A percentile compares a stretch with the other conserved stretches of the same genome.
phyloP scores from a whole-genome alignment of 2,113 vertebrate genomes.

The Ptilonorhynchus violaceus region DNA sequence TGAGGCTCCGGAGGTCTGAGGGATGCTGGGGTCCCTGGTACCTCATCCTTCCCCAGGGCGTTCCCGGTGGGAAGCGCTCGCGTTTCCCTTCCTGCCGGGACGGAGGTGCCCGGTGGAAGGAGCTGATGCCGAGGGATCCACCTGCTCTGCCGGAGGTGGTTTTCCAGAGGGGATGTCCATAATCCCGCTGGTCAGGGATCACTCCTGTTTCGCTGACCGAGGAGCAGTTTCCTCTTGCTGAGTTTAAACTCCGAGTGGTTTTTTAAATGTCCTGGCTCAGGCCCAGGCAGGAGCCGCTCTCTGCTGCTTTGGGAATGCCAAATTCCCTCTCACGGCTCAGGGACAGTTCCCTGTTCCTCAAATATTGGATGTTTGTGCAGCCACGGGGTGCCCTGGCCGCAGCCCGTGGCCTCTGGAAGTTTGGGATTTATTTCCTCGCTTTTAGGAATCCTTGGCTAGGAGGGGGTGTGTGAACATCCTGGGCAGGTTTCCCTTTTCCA shows the following conservation, averaged over 20 bases:
- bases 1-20: background rate
- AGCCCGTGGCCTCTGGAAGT: accelerated
- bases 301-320: accelerated
- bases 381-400: accelerated
- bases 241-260: background rate
- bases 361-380: accelerated
- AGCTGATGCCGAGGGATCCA: accelerated
- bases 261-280: background rate
- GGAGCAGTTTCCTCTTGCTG: background rate
- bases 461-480: accelerated
- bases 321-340: background rate
- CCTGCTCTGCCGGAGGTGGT: background rate
- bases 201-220: background rate
- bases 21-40: too few species aligned
- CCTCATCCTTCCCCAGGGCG: too few species aligned
- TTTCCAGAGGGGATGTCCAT: background rate
- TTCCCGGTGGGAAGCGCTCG: background rate
- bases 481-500: accelerated
- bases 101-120: accelerated
- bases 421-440: background rate
- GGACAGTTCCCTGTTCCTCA: background rate
- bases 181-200: background rate
- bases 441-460: background rate
- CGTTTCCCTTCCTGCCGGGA: background rate
- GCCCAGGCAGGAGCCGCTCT: background rate